Percentiles rank a stretch among this genome's conserved stretches.
Evolutionary conservation across 2,797 vertebrate genomes (phyloP).

Genomic region (Pipistrellus pipistrellus): DNA sequence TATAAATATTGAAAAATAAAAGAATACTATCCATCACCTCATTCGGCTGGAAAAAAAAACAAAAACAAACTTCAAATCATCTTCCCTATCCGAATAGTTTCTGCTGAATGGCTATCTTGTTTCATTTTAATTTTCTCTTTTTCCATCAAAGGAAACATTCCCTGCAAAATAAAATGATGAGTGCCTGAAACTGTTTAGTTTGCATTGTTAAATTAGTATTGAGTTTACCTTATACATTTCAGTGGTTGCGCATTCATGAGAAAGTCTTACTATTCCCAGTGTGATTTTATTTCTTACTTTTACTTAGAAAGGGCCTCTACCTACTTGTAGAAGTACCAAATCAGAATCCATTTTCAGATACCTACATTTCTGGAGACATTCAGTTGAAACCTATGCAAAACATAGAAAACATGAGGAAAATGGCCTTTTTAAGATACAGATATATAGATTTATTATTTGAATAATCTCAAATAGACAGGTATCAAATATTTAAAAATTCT

Average conservation of each 20-base stretch:
- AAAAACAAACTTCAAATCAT: neutral
- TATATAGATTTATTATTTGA: neutral
- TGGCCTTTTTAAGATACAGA: neutral
- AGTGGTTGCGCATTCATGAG: neutral
- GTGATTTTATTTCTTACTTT: neutral
- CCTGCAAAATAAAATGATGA: neutral
- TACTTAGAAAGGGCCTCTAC: neutral
- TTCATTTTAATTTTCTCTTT: slow-evolving; percentile 59
- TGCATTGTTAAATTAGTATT: neutral
- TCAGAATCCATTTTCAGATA: neutral
- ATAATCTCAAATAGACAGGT: slow-evolving; percentile 31
- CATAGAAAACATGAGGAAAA: neutral
- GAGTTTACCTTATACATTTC: neutral
- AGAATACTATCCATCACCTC: neutral
- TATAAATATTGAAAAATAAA: slow-evolving; percentile 17
- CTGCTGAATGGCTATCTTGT: neutral
- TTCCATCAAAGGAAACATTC: neutral
- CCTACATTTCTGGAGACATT: neutral
- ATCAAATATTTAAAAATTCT: neutral
- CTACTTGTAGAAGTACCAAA: neutral
- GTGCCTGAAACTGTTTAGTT: neutral
- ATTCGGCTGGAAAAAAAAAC: neutral
- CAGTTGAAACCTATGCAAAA: neutral
- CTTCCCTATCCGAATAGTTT: neutral
- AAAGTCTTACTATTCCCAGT: neutral